A percentile compares a stretch with the other conserved stretches of the same genome.
phyloP scores from a whole-genome alignment of 2,888 invertebrate species.

The Oxytorus armatus region DNA sequence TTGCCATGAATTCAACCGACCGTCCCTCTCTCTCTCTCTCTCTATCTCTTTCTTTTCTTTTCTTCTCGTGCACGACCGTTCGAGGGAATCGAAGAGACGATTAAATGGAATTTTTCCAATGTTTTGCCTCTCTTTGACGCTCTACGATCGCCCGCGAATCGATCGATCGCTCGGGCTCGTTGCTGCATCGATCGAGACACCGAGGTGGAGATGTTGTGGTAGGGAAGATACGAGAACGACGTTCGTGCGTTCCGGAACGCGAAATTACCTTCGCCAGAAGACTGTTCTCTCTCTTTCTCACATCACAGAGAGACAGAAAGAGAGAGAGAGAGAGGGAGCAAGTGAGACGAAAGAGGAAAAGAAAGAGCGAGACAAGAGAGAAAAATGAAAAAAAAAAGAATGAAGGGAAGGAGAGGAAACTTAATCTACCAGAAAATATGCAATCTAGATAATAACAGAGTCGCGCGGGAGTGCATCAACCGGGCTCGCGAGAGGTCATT shows the following conservation, averaged over 20 bases:
- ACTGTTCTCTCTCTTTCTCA: conserved; percentile 43
- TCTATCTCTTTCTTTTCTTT: no score
- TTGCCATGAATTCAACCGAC: conserved; percentile 36
- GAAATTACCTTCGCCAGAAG: conserved; percentile 49
- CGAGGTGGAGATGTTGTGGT: neutral
- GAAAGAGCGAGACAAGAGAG: conserved; percentile 10
- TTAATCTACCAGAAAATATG: conserved; percentile 84
- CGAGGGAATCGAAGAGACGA: conserved; percentile 43
- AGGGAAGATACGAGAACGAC: conserved; percentile 7
- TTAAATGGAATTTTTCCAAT: conserved; percentile 65
- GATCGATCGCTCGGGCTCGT: conserved; percentile 27
- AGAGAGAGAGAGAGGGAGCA: conserved; percentile 10
- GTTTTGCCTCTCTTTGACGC: conserved; percentile 66
- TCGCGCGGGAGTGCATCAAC: conserved; percentile 70
- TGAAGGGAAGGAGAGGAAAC: conserved; percentile 72
- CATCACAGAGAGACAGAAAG: no score
- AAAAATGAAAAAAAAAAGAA: conserved; percentile 29
- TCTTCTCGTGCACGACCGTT: neutral
- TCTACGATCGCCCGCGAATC: conserved; percentile 50
- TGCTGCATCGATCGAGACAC: conserved; percentile 30
- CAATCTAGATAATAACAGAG: conserved; percentile 84
- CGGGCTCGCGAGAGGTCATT: conserved; percentile 81
- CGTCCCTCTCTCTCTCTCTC: conserved; percentile 3
- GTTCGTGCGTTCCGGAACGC: conserved; percentile 62
- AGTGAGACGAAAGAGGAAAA: conserved; percentile 11